Evolutionary conservation across 2,797 vertebrate genomes (phyloP).

Genomic region (Schizopygopsis pylzovi): DNA sequence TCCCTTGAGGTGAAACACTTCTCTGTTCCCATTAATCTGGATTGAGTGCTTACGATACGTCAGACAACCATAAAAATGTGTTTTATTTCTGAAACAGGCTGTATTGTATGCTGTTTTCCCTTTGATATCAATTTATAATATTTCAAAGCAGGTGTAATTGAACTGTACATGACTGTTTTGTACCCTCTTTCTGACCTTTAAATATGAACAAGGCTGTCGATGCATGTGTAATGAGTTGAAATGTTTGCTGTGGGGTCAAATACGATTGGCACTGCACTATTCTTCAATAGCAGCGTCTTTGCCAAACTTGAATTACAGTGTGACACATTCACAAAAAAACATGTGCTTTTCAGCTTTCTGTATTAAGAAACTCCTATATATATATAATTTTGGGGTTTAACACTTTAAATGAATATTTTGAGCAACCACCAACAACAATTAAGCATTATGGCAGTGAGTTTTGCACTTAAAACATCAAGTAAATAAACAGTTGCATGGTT

Average conservation of each 20-base stretch:
- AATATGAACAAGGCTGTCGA: background rate
- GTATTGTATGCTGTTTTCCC: background rate
- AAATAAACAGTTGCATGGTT: background rate
- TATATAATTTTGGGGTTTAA: background rate
- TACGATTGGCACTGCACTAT: background rate
- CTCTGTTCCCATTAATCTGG: background rate
- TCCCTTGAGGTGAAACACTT: slow-evolving; percentile 36
- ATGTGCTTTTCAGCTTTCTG: background rate
- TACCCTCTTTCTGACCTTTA: background rate
- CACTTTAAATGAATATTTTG: background rate
- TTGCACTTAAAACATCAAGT: background rate
- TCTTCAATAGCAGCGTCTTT: background rate
- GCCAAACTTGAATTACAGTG: slow-evolving; percentile 5
- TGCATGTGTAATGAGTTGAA: background rate
- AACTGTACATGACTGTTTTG: background rate
- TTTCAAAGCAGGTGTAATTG: background rate
- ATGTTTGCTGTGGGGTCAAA: background rate
- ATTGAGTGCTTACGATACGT: background rate
- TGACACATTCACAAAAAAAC: background rate
- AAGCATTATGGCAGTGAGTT: background rate
- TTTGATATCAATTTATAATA: background rate
- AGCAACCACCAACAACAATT: background rate
- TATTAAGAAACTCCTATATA: background rate
- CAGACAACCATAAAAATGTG: background rate
- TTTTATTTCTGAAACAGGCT: background rate